Evolutionary conservation across 2,113 vertebrate species (phyloP).

Genomic region (Acrocephalus arundinaceus): DNA sequence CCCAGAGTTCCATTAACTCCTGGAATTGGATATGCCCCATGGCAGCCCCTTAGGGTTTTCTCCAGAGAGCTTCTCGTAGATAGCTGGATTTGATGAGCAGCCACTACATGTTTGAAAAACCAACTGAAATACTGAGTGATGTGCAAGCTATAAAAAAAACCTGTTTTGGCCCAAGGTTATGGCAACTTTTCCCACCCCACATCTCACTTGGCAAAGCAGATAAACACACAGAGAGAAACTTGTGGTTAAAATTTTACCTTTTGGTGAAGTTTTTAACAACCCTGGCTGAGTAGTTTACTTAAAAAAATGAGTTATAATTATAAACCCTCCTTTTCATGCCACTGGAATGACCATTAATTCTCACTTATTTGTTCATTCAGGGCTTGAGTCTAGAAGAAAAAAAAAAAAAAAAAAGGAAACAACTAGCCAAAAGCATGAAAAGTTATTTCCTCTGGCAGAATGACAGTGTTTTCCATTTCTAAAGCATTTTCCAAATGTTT

Average conservation of each 20-base stretch:
- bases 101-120: slow-evolving; percentile 4
- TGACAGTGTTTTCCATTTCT: background rate
- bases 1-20: background rate
- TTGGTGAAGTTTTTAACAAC: background rate
- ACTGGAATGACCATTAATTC: background rate
- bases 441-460: background rate
- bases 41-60: background rate
- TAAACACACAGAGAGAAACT: background rate
- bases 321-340: background rate
- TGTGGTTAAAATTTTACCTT: slow-evolving; percentile 27
- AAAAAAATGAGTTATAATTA: background rate
- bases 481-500: background rate
- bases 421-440: background rate
- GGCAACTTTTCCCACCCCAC: background rate
- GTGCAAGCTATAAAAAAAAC: background rate
- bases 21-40: background rate
- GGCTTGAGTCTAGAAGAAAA: background rate
- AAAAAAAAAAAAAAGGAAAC: background rate
- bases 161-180: background rate
- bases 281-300: background rate
- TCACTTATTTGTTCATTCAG: background rate
- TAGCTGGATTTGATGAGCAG: slow-evolving; percentile 38
- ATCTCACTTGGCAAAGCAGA: slow-evolving; percentile 7
- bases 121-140: slow-evolving; percentile 34
- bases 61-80: background rate